Base-by-base conservation (phyloP, 2,797 vertebrate genomes). In the Malurus splendens region DNA sequence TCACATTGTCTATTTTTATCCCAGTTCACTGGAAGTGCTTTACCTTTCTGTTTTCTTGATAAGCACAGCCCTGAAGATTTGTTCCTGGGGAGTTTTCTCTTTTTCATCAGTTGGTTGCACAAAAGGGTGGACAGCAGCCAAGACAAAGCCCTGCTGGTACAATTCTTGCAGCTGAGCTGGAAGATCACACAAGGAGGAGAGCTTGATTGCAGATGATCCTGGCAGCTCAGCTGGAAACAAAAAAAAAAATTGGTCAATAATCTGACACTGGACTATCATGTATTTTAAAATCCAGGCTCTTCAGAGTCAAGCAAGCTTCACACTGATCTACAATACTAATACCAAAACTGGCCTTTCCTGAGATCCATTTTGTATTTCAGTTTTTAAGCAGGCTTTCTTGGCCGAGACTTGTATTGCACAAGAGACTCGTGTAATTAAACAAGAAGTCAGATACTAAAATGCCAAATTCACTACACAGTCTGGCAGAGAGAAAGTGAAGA, bases 31-130 rank as follows among this genome's bases (percentile, higher is more conserved):
- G 86, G 44, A 89, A 90, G 82, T 82, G 71, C 94, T 96, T 96
- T 97, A 99, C 99, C 98, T 98, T 87, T 98, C 98, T 10, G 95
- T 98, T 97, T 98, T 97, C 94, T 98, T 98, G 96, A 98, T 98
- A 96, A 99, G 97, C 72, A 99, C 98, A 88, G 98, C 98, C 87
- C 99, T 97, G 97, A 99, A 99, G 87, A 99, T 98, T 96, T 98
- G 98, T 94, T 98, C 97, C 65, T 98, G 98, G 32, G 97, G 96
- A 83, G 97, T 98, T 97, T 97, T 98, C 84, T 98, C 97, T 90
- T 97, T 97, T 9, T 97, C 98, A 42, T 97, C 97, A 54, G 97
- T 97, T 23, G 98, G 98, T 89, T 99, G 98, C 96, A 99, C 97
- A 87, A 99, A 99, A 14, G 99, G 98, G 93, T 99, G 99, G 85